Evolutionary conservation across 37 sponge, comb jelly and placozoan species (phyloP), one percentile per base, ranked within the genome.

Genomic region (Spongilla lacustris): DNA sequence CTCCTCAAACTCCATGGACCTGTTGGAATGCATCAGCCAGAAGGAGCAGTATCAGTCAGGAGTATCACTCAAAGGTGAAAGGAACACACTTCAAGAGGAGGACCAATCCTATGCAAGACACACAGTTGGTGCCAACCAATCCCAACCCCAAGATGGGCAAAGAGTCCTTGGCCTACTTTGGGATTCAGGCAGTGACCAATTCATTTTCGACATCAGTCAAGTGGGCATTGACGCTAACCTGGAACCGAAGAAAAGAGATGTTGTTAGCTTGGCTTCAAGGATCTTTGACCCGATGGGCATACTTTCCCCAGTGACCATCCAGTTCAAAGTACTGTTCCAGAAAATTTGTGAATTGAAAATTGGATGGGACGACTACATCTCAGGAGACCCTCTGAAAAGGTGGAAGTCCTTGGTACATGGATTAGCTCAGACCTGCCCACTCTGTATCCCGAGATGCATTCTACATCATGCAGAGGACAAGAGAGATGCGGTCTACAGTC

Each of bases 21-120:
- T 86, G 12, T 78, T 77, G 34, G 24, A 34, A 35, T 66, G 29
- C 36, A 83, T 83, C 67, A n/a, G 74, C 5, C n/a, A 76, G 46
- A 46, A 46, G 46, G 46, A 46, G 46, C 46, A 46, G 46, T 8
- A 46, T 8, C 46, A 46, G 46, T 4, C 46, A 10, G 46, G 4
- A 46, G 46, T 46, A 46, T 46, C 46, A 46, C 46, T 8, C 4
- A 46, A 10, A n/a, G n/a, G n/a, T n/a, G n/a, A n/a, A n/a, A n/a
- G n/a, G n/a, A n/a, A 46, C 46, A 46, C 46, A 46, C 46, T 46
- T 46, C 46, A 46, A 46, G 46, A 46, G 46, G 46, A 46, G n/a
- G n/a, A n/a, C 8, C 46, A 46, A 46, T 46, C 46, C 8, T 46
- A 10, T 46, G 46, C 46, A 46, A 46, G 46, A 8, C 58, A 19